These are phyloP conservation scores for Apistogramma diplotaenia DNA, from an alignment of 2,113 vertebrate genomes.

Conservation along the genomic window DNA sequence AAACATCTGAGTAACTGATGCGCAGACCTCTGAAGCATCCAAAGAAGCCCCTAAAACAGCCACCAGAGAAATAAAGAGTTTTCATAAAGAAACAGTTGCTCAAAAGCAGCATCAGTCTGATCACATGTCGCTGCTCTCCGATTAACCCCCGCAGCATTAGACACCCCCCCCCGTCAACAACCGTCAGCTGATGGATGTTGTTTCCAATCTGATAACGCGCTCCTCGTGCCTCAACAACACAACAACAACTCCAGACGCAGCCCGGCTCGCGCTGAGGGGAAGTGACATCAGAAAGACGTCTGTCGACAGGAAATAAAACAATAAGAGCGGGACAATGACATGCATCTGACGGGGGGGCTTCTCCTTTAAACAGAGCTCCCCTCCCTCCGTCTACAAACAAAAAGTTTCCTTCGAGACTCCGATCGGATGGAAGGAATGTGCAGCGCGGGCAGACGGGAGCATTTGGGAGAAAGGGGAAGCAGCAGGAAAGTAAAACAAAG, in stretches of 20 bases:
- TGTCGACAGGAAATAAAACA: conserved; percentile 18
- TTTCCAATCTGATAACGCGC: conserved; percentile 37
- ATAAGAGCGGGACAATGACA: conserved; percentile 19
- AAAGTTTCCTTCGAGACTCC: background rate
- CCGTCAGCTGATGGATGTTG: conserved; percentile 50
- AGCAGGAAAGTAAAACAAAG: background rate
- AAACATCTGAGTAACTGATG: background rate
- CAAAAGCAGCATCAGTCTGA: too few relatives aligned
- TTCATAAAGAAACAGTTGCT: too few relatives aligned
- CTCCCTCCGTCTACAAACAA: background rate
- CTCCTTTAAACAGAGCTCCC: background rate
- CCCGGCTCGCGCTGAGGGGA: conserved; percentile 12
- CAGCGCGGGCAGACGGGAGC: background rate
- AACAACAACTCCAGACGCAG: background rate
- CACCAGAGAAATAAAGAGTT: background rate
- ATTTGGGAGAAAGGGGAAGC: background rate
- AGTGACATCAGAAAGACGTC: conserved; percentile 30
- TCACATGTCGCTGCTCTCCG: background rate
- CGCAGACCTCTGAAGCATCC: background rate
- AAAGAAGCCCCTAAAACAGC: background rate
- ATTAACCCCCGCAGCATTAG: conserved; percentile 34
- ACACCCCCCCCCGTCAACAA: conserved; percentile 27
- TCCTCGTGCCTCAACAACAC: background rate
- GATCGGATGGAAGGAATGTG: background rate
- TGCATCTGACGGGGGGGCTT: background rate